Evolutionary conservation across 1,140 invertebrate species (phyloP), one percentile per base, ranked within the genome.

Genomic region (Zaprionus africanus): DNA sequence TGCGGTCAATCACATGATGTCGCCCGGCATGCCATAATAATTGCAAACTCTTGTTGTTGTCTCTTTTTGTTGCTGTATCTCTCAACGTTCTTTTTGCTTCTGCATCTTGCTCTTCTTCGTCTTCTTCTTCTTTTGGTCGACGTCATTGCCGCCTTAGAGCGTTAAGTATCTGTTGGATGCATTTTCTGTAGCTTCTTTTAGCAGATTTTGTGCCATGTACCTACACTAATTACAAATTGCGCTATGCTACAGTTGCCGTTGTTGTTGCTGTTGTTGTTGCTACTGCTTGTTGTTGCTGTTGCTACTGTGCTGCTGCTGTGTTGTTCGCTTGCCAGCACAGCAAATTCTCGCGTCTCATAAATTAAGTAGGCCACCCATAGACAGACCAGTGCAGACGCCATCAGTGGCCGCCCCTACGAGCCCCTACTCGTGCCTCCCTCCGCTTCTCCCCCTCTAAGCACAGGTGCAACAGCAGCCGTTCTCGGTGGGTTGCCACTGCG

Each of bases 341-440:
- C 84, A 76, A 88, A 87, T 88, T 88, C 84, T 88, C 78, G 81
- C 84, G 84, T 90, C 84, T 88, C 84, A 88, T 88, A 88, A 88
- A 88, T 81, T 88, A 88, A 84, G 85, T 88, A 88, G 84, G 84
- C 84, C 84, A 87, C 78, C 84, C 84, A 88, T 90, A 87, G 83
- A 87, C 83, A 71, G 79, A 72, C 61, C 65, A 41, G n/a, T 69
- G 71, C 75, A 72, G 74, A 73, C 78, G 77, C 67, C 71, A 63
- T 53, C 56, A 31, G 36, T 28, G 34, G 15, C 57, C 59, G 22
- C 54, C 56, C 41, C 34, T 28, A 11, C 12, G 13, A 6, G 24
- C 58, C 31, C 28, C 13, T n/a, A 4, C 5, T 43, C 2, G 13
- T 1, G n/a, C 34, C 56, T 19, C 59, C 34, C 26, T 51, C 34